Base-by-base conservation (phyloP, 1,140 invertebrate genomes). In the Drosophila busckii region DNA sequence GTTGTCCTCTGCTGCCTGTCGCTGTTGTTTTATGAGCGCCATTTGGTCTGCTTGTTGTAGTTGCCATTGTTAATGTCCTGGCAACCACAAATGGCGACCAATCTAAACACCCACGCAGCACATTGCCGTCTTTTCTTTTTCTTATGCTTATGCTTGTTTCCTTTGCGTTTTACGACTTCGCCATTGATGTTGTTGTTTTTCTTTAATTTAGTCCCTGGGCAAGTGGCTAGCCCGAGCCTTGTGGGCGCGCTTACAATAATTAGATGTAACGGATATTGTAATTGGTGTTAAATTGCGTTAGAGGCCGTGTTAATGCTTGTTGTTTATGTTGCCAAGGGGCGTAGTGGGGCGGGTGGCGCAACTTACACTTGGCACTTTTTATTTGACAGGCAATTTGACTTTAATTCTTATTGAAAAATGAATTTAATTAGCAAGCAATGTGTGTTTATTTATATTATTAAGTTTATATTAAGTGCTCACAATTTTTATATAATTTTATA, bases 181-280 rank as follows among this genome's bases (percentile, higher is more conserved):
- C n/a, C 19, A 20, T 32, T 20, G 7, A 38, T 26, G 2, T 26
- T 46, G 19, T 28, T 78, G 73, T 80, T 82, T 82, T 82, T 50
- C 76, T 82, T 82, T 82, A 84, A 82, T 84, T 82, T 76, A 53
- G 70, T 76, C 52, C 34, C 32, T 35, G 64, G 35, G 45, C 63
- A 65, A 71, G 63, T 80, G 73, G 73, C 76, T 75, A 70, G n/a
- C n/a, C n/a, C n/a, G n/a, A n/a, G n/a, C 65, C 60, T 70, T 67
- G 46, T 41, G 54, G 73, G 66, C 54, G 68, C 54, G 62, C 56
- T 67, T 58, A 71, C 71, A 83, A 84, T 85, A 86, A 86, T 86
- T 86, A 86, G 84, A 84, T 86, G 84, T 85, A 86, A 86, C 83
- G 84, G 84, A 86, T 86, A 86, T 86, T 85, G 78, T 86, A 86